Evolutionary conservation across 2,113 vertebrate species (phyloP).

Genomic region (Scomber colias): DNA sequence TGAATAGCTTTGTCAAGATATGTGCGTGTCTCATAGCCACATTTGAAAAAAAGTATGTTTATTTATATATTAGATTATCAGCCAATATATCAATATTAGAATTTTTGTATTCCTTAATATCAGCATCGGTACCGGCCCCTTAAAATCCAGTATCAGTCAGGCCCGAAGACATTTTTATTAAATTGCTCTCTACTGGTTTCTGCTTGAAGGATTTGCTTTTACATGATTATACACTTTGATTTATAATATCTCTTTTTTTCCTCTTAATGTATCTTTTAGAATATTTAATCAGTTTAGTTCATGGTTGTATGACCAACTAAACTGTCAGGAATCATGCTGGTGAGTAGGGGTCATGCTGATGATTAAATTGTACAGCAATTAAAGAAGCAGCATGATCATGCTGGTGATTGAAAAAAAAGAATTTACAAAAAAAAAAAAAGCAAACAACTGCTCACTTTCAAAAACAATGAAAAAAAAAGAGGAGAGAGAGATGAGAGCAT

Average conservation of each 20-base stretch:
- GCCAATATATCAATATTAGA: no score
- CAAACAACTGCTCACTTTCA: not conserved
- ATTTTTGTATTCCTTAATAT: no score
- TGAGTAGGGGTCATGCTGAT: not conserved
- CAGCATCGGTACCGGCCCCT: no score
- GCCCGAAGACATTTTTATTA: no score
- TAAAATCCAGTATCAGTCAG: no score
- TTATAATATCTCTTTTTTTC: not conserved
- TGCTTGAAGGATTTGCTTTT: no score
- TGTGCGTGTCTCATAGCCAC: no score
- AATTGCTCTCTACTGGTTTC: no score
- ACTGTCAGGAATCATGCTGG: constrained; percentile 8
- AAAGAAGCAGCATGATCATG: not conserved
- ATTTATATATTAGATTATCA: no score
- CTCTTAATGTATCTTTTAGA: not conserved
- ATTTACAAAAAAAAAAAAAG: not conserved
- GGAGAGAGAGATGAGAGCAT: not conserved
- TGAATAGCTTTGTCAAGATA: no score
- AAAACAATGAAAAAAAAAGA: not conserved
- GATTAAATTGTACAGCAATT: constrained; percentile 7
- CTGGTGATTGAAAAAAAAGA: not conserved
- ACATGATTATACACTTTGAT: not conserved
- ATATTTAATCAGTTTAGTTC: not conserved
- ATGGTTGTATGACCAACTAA: not conserved
- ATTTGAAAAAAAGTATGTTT: no score